Evolutionary conservation across 2,797 vertebrate species (phyloP), one percentile per base, ranked within the genome.

Genomic region (Urosaurus nigricauda): DNA sequence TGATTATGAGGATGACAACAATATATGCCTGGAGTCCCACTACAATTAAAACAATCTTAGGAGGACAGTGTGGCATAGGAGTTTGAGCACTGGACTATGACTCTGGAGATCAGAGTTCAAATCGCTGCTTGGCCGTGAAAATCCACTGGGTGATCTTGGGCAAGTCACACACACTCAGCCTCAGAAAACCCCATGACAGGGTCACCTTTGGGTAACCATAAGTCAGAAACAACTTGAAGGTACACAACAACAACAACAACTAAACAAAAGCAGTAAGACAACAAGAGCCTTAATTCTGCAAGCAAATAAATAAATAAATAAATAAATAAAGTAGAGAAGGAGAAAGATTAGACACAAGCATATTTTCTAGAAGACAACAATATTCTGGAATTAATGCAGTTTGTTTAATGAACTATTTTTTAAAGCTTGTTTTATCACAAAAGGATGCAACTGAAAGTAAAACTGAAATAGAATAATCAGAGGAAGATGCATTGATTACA

Each of bases 311-410:
- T n/a, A n/a, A n/a, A n/a, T n/a, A n/a, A n/a, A n/a, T n/a, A n/a
- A n/a, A n/a, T n/a, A n/a, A n/a, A n/a, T n/a, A n/a, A n/a, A n/a
- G 89, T 70, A 93, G 68, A 84, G 65, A 91, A 90, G 12, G 88
- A 92, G 37, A 88, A 24, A 79, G 82, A 56, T 40, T 58, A n/a
- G 78, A 85, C 29, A 37, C 43, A 89, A 88, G 7, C 11, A 13
- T 43, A 75, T 40, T 71, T 84, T 35, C 7, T 51, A 58, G 14
- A 86, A 86, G 65, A 85, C 26, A 89, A 89, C 63, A 68, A 87
- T 92, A 89, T 86, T 87, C 79, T 93, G 89, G 92, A 91, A 90
- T 90, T 83, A 91, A 43, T 24, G 53, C 24, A 84, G 87, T 37
- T 73, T 88, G 74, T 83, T 90, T 0, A 14, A 92, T 88, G 87